phyloP scores from a whole-genome alignment of 37 sponge, comb jelly and placozoan species.

The Oopsacas minuta region DNA sequence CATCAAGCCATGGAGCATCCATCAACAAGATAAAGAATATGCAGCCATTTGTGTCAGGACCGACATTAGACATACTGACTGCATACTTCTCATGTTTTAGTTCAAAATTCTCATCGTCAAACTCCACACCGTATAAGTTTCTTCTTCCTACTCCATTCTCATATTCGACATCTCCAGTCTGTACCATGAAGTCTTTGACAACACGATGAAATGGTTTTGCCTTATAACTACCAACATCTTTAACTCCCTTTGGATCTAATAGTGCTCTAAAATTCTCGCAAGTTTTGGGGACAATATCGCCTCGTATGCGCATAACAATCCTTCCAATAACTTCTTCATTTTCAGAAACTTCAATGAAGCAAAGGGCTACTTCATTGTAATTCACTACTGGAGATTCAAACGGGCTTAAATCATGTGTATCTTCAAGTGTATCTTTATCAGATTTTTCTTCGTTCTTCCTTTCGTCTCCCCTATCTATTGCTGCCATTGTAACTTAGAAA shows the following conservation, averaged over 20 bases:
- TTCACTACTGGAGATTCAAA: too few relatives aligned
- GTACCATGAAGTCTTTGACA: background rate
- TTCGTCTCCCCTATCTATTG: too few relatives aligned
- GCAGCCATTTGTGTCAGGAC: background rate
- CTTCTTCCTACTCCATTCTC: background rate
- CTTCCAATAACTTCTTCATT: background rate
- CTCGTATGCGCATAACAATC: background rate
- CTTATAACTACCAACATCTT: background rate
- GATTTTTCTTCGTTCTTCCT: too few relatives aligned
- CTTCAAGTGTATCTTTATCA: too few relatives aligned
- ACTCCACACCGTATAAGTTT: background rate
- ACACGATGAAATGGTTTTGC: background rate
- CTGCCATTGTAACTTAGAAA: too few relatives aligned
- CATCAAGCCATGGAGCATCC: slow-evolving; percentile 1
- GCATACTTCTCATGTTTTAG: background rate
- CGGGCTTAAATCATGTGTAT: too few relatives aligned
- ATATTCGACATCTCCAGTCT: background rate
- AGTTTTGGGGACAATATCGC: background rate
- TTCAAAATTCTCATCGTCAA: background rate
- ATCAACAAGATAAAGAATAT: background rate
- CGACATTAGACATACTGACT: background rate
- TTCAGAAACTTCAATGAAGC: background rate
- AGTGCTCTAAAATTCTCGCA: background rate
- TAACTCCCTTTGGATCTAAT: background rate
- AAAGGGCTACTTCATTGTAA: too few relatives aligned